Evolutionary conservation across 2,113 vertebrate species (phyloP), one percentile per base, ranked within the genome.

Genomic region (Psophia crepitans): DNA sequence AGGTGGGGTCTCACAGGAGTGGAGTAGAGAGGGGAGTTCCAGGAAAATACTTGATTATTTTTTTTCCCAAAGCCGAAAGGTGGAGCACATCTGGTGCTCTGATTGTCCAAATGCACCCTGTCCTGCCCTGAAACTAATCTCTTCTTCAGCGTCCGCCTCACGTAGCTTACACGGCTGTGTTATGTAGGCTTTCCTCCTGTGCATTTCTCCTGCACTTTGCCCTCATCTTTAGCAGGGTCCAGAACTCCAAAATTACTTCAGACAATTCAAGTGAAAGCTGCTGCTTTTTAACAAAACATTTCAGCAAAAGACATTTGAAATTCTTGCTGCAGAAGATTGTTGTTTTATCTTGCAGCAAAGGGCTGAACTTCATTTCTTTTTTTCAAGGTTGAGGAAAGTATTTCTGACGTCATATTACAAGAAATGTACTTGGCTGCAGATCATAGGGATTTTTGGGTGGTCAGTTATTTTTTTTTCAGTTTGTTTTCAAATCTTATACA

Each of bases 101-200:
- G 0, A 0, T 26, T 68, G 37, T 49, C 37, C 60, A 23, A 23
- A 1, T 26, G 41, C 61, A 32, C 37, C 9, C 3, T 41, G 5
- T 51, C 18, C 51, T 58, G 10, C 68, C 66, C 17, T 74, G 57
- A 65, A 76, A 41, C 19, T 11, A 32, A 13, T n/a, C 27, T 75
- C 44, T 8, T 61, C 27, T 79, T 83, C 46, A 89, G 53, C 9
- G 48, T 53, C 57, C 26, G 4, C 33, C 21, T 73, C 18, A 3
- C 28, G 0, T 23, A 18, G 10, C 43, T 77, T 33, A 48, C 10
- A 19, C 6, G 35, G 61, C 33, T 78, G 30, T 43, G 56, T 86
- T 60, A 9, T 24, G 14, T 32, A 70, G 44, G 43, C 22, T 83
- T 54, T 39, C 33, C 20, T 70, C 28, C 30, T 18, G 0, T 33